Conservation (phyloP, 2,888 invertebrate genomes). For the Lithophane ornitopus region DNA sequence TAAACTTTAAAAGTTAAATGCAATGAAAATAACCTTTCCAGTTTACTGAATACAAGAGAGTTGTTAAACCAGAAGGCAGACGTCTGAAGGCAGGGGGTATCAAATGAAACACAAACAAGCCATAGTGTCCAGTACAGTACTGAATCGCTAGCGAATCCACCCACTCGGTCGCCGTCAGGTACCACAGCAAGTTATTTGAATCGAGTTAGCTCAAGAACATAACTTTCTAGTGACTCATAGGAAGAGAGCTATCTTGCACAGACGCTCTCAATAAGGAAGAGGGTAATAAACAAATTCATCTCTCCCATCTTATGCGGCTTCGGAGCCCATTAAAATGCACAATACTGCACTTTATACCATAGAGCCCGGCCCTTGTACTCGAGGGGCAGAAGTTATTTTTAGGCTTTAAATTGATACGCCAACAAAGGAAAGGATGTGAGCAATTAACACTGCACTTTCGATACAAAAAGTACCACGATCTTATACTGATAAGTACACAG, state of each 20-base stretch:
- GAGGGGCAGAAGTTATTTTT: constrained; percentile 87
- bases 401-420: constrained; percentile 87
- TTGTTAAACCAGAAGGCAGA: constrained; percentile 44
- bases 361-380: constrained; percentile 77
- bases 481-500: constrained; percentile 67
- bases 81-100: constrained; percentile 41
- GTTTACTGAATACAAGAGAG: constrained; percentile 44
- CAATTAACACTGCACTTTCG: constrained; percentile 88
- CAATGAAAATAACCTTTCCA: constrained; percentile 27
- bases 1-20: constrained; percentile 27
- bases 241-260: constrained; percentile 90
- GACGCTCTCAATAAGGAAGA: constrained; percentile 91
- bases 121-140: constrained; percentile 57
- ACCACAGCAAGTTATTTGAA: constrained; percentile 81
- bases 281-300: constrained; percentile 91
- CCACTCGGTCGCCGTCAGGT: constrained; percentile 74
- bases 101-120: constrained; percentile 60
- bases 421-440: constrained; percentile 89
- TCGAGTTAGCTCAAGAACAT: constrained; percentile 87
- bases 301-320: constrained; percentile 89
- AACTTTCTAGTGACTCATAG: constrained; percentile 90
- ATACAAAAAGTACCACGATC: constrained; percentile 75
- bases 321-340: constrained; percentile 88
- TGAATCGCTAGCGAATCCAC: constrained; percentile 61
- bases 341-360: constrained; percentile 89